Conservation (phyloP, 2,113 vertebrate species). For the Coregonus clupeaformis region DNA sequence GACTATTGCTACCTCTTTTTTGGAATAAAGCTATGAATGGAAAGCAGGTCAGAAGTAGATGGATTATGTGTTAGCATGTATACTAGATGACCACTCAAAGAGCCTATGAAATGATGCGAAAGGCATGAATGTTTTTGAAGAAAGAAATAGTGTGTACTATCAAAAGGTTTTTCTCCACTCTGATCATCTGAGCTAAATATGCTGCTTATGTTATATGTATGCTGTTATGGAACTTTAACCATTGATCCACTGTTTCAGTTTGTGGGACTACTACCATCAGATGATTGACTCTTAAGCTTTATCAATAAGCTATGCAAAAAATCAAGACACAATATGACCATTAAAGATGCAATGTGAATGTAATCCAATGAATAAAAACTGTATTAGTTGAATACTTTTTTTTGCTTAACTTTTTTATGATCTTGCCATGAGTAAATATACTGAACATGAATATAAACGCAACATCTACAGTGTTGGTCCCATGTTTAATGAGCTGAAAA, state of each 20-base stretch:
- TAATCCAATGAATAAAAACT: conserved; percentile 33
- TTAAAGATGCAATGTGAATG: conserved; percentile 8
- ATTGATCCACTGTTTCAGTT: neutral
- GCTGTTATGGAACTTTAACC: neutral
- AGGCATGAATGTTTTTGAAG: conserved; percentile 10
- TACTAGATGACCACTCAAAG: conserved; percentile 3
- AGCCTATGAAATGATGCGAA: neutral
- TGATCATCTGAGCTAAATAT: neutral
- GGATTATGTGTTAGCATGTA: conserved; percentile 8
- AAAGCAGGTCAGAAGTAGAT: conserved; percentile 17
- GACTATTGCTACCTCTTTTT: conserved; percentile 55
- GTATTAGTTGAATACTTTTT: neutral
- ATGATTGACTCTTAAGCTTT: conserved; percentile 5
- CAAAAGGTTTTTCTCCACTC: no score
- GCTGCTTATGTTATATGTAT: neutral
- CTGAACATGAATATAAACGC: neutral
- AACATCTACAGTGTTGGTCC: no score
- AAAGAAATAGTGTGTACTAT: neutral
- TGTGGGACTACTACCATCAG: neutral
- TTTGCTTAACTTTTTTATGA: neutral
- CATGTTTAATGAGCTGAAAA: neutral
- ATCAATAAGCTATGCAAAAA: neutral
- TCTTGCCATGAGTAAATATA: neutral
- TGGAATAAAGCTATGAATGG: conserved; percentile 18
- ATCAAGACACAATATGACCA: neutral